Conservation (phyloP, 53 echinoderm and acorn worm genomes). For the Mesocentrotus franciscanus region DNA sequence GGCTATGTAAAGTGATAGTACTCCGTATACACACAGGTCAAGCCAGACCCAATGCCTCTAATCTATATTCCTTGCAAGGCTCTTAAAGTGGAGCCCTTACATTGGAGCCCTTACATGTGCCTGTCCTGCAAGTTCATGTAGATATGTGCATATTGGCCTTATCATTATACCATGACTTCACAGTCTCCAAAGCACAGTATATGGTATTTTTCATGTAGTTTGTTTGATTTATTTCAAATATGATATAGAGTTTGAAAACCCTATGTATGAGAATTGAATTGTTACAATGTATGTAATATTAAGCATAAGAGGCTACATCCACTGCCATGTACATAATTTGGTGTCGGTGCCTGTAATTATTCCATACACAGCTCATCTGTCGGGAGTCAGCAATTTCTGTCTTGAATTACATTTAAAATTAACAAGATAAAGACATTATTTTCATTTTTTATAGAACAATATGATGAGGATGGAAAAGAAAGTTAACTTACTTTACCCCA, state of each 20-base stretch:
- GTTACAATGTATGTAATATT: not conserved
- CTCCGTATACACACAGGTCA: not conserved
- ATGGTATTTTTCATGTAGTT: too few relatives aligned
- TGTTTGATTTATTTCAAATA: too few relatives aligned
- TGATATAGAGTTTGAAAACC: too few relatives aligned
- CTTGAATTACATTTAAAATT: not conserved
- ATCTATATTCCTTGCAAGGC: conserved; percentile 33
- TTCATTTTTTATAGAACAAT: too few relatives aligned
- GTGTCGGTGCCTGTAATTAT: not conserved
- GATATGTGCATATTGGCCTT: too few relatives aligned
- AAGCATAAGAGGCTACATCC: not conserved
- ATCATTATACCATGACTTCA: too few relatives aligned
- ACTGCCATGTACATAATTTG: conserved; percentile 23
- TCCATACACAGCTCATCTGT: not conserved
- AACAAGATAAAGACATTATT: too few relatives aligned
- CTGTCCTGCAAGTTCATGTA: not conserved
- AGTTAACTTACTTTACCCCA: too few relatives aligned
- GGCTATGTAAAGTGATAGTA: conserved; percentile 37
- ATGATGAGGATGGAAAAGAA: too few relatives aligned
- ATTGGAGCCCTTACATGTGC: not conserved
- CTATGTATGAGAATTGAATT: not conserved
- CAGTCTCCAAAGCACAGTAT: too few relatives aligned
- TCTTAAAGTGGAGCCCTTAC: not conserved
- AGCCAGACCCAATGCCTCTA: not conserved
- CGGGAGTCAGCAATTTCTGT: not conserved